These are phyloP conservation scores for Stegodyphus mimosarum DNA, from an alignment of 1,140 invertebrate species.

Conservation along the genomic window DNA sequence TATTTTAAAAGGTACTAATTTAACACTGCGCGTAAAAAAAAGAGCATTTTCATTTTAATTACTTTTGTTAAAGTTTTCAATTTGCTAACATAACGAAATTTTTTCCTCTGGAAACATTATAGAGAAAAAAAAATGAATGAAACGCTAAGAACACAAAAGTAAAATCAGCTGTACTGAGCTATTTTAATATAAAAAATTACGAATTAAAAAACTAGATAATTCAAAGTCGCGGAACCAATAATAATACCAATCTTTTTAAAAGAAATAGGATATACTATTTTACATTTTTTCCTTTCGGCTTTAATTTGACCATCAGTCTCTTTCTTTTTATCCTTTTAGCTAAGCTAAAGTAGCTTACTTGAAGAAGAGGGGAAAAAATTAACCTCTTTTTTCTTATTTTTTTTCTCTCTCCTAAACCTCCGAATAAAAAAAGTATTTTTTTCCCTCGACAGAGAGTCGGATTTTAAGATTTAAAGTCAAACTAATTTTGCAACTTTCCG, in stretches of 20 bases:
- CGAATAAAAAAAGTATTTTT: slow-evolving; percentile 8
- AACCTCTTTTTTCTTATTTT: slow-evolving; percentile 22
- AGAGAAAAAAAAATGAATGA: slow-evolving; percentile 8
- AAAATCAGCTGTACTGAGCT: slow-evolving; percentile 1
- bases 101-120: not conserved
- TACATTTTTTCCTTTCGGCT: slow-evolving; percentile 27
- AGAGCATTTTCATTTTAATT: slow-evolving; percentile 26
- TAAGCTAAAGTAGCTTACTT: not conserved
- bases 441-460: slow-evolving; percentile 2
- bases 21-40: not conserved
- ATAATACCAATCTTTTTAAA: slow-evolving; percentile 61
- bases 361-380: slow-evolving; percentile 28
- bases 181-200: slow-evolving; percentile 24
- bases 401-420: not conserved
- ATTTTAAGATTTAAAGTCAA: slow-evolving; percentile 59
- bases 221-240: slow-evolving; percentile 43
- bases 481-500: slow-evolving; percentile 60
- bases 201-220: slow-evolving; percentile 50
- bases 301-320: slow-evolving; percentile 47
- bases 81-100: slow-evolving; percentile 32
- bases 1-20: too few relatives aligned
- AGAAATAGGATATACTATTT: slow-evolving; percentile 58
- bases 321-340: slow-evolving; percentile 51
- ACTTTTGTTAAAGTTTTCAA: slow-evolving; percentile 52
- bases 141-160: not conserved